Conservation (phyloP, 2,888 invertebrate species). For the Sthenelais limicola region DNA sequence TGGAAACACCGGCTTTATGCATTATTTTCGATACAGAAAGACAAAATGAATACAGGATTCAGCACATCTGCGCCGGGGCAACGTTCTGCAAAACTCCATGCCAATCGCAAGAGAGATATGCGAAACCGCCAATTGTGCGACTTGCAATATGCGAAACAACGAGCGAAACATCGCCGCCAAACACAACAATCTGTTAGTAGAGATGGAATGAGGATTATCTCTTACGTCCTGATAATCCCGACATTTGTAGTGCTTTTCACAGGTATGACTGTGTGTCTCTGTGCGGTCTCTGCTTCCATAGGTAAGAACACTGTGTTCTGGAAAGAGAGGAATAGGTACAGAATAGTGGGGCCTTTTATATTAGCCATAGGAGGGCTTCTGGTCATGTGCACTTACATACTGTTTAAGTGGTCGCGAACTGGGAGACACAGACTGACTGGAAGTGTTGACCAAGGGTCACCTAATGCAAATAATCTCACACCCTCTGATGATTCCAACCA, state of each 20-base stretch:
- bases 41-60: too few relatives aligned
- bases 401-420: slow-evolving; percentile 24
- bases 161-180: background rate
- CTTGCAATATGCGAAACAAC: slow-evolving; percentile 6
- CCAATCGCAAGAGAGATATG: too few relatives aligned
- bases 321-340: slow-evolving; percentile 5
- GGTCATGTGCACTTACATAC: background rate
- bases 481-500: too few relatives aligned
- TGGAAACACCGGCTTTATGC: too few relatives aligned
- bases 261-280: slow-evolving; percentile 23
- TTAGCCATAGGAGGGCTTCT: slow-evolving; percentile 1
- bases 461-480: too few relatives aligned
- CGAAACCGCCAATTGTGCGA: slow-evolving; percentile 4
- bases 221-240: slow-evolving; percentile 15
- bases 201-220: background rate
- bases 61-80: too few relatives aligned
- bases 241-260: background rate
- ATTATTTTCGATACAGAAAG: too few relatives aligned
- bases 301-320: slow-evolving; percentile 20
- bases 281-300: slow-evolving; percentile 13
- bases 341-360: slow-evolving; percentile 13
- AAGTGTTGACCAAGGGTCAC: too few relatives aligned
- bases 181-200: background rate
- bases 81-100: too few relatives aligned
- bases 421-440: slow-evolving; percentile 10